Evolutionary conservation across 1,140 invertebrate genomes (phyloP).

Genomic region (Adelges cooleyi): DNA sequence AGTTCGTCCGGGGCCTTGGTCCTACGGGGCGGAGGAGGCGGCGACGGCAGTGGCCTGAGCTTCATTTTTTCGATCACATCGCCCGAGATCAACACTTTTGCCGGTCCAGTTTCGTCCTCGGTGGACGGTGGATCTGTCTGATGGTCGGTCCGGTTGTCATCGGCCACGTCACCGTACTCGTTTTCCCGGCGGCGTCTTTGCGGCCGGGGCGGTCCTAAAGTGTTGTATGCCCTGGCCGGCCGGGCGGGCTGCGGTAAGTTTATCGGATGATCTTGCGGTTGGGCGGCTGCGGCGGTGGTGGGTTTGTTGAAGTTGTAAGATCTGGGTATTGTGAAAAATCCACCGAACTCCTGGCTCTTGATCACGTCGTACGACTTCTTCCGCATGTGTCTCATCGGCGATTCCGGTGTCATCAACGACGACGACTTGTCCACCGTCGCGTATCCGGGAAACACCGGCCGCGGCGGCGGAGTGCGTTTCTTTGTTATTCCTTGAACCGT

Average conservation of each 20-base stretch:
- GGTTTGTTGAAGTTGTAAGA: not conserved
- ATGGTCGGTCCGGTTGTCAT: not conserved
- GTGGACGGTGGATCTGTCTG: too few species aligned
- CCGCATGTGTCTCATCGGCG: slow-evolving; percentile 40
- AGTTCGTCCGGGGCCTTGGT: slow-evolving; percentile 34
- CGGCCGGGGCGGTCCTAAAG: slow-evolving; percentile 47
- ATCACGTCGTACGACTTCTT: slow-evolving; percentile 38
- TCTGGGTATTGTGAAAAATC: slow-evolving; percentile 44
- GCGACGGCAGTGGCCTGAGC: slow-evolving; percentile 64
- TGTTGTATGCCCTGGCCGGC: slow-evolving; percentile 54
- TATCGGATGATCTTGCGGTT: not conserved
- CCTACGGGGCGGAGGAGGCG: slow-evolving; percentile 59
- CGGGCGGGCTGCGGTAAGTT: slow-evolving; percentile 38
- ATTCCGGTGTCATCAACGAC: slow-evolving; percentile 41
- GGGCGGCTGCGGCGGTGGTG: too few species aligned
- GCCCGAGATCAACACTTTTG: slow-evolving; percentile 51
- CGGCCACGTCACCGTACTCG: slow-evolving; percentile 33
- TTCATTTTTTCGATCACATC: slow-evolving; percentile 66
- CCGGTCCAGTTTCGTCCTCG: not conserved
- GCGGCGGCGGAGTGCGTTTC: not conserved
- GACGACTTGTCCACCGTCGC: slow-evolving; percentile 52
- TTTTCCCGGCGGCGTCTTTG: slow-evolving; percentile 42
- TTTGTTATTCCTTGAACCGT: not conserved
- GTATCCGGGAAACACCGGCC: slow-evolving; percentile 42
- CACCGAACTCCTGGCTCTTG: slow-evolving; percentile 33